A percentile compares a stretch with the other conserved stretches of the same genome.
phyloP scores from a whole-genome alignment of 2,113 vertebrate genomes.

The Chunga burmeisteri region DNA sequence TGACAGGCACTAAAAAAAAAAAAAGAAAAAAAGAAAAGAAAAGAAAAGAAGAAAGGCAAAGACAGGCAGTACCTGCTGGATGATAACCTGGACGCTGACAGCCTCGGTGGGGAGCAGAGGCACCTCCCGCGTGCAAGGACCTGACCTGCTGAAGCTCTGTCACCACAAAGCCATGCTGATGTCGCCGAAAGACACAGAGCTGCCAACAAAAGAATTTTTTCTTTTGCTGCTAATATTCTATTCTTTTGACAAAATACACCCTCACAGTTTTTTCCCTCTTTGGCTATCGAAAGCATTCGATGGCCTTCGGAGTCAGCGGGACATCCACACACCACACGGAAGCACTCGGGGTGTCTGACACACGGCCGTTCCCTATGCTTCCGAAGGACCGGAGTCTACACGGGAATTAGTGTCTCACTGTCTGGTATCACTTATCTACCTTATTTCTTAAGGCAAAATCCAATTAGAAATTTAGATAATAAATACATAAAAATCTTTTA shows the following conservation, averaged over 20 bases:
- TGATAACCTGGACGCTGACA: not conserved
- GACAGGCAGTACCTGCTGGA: not conserved
- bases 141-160: not conserved
- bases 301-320: rapidly evolving
- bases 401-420: not conserved
- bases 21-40: too few relatives aligned
- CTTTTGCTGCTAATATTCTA: not conserved
- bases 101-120: not conserved
- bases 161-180: not conserved
- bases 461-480: not conserved
- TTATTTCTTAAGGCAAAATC: not conserved
- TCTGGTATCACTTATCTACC: not conserved
- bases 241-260: rapidly evolving
- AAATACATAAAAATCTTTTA: not conserved
- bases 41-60: too few relatives aligned
- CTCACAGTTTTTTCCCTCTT: too few relatives aligned
- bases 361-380: not conserved
- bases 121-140: not conserved
- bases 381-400: not conserved
- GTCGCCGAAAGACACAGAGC: not conserved
- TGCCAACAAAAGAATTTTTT: not conserved
- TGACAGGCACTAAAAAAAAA: not conserved
- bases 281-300: rapidly evolving
- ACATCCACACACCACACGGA: not conserved
- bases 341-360: rapidly evolving